Conservation (phyloP, 2,888 invertebrate genomes). For the Cybosia mesomella region DNA sequence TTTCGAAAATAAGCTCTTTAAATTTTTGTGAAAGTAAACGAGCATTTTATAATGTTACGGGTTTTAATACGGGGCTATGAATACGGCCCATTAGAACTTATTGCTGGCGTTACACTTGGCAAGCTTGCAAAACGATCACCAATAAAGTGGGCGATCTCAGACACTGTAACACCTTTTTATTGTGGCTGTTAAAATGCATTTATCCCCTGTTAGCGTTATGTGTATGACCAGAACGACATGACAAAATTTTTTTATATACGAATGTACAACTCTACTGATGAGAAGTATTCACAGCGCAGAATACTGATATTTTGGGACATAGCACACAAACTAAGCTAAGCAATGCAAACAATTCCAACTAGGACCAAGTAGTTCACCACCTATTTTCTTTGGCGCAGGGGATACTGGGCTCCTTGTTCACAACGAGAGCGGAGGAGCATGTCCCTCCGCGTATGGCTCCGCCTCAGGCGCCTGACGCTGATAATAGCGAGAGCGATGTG, state of each 20-base stretch:
- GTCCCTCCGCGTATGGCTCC: too few relatives aligned
- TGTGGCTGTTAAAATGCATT: constrained; percentile 57
- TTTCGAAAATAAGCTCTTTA: neutral
- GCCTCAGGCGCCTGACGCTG: too few relatives aligned
- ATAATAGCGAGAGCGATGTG: too few relatives aligned
- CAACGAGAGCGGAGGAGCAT: too few relatives aligned
- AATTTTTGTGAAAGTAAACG: neutral
- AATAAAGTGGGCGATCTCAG: constrained; percentile 53
- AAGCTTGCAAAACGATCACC: constrained; percentile 57
- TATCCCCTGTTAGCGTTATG: constrained; percentile 52
- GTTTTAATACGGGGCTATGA: constrained; percentile 47
- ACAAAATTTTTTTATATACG: constrained; percentile 5
- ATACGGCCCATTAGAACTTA: constrained; percentile 52
- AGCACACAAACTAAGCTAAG: neutral
- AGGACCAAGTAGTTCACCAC: too few relatives aligned
- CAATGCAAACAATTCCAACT: neutral
- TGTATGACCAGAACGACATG: constrained; percentile 14
- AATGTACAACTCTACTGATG: neutral
- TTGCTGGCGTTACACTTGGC: constrained; percentile 53
- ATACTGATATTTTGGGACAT: neutral
- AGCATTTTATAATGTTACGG: constrained; percentile 17
- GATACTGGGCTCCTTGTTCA: too few relatives aligned
- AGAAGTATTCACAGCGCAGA: neutral
- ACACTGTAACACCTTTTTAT: constrained; percentile 63
- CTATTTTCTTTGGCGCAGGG: too few relatives aligned